phyloP scores from a whole-genome alignment of 2,888 invertebrate genomes.

The Caenorhabditis japonica region DNA sequence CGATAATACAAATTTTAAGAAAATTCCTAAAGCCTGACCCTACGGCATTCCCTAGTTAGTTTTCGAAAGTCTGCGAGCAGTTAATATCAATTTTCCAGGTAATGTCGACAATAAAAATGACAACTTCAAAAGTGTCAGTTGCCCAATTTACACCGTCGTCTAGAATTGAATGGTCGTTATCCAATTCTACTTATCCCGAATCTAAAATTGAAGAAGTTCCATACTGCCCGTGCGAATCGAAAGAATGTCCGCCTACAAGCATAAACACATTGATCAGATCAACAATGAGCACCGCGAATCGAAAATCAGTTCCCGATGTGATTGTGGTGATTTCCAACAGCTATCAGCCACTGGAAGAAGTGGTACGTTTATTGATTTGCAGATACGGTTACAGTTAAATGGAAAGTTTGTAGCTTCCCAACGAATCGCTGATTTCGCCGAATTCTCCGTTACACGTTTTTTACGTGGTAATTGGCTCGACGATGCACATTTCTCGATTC shows the following conservation, averaged over 20 bases:
- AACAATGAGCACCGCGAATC: slow-evolving; percentile 59
- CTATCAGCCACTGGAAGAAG: slow-evolving; percentile 64
- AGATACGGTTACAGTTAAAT: background rate
- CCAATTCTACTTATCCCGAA: slow-evolving; percentile 36
- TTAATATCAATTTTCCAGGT: slow-evolving; percentile 24
- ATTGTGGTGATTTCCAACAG: slow-evolving; percentile 67
- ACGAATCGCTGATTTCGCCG: slow-evolving; percentile 69
- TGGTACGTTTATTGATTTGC: slow-evolving; percentile 47
- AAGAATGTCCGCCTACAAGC: slow-evolving; percentile 46
- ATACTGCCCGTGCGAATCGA: slow-evolving; percentile 36
- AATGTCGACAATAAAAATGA: slow-evolving; percentile 42
- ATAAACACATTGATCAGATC: slow-evolving; percentile 58
- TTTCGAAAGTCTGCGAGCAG: background rate
- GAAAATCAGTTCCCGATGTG: slow-evolving; percentile 68
- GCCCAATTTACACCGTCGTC: slow-evolving; percentile 72
- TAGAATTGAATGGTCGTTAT: slow-evolving; percentile 56
- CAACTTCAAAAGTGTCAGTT: slow-evolving; percentile 56
- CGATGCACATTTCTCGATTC: slow-evolving; percentile 45
- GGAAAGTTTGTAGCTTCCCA: slow-evolving; percentile 30
- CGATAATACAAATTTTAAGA: too few species aligned
- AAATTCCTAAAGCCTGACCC: too few species aligned
- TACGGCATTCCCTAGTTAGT: too few species aligned
- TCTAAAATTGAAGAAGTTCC: slow-evolving; percentile 31
- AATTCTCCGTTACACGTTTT: slow-evolving; percentile 75
- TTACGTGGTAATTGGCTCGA: slow-evolving; percentile 63